Conservation (phyloP, 2,888 invertebrate genomes). For the Andrena marginata region DNA sequence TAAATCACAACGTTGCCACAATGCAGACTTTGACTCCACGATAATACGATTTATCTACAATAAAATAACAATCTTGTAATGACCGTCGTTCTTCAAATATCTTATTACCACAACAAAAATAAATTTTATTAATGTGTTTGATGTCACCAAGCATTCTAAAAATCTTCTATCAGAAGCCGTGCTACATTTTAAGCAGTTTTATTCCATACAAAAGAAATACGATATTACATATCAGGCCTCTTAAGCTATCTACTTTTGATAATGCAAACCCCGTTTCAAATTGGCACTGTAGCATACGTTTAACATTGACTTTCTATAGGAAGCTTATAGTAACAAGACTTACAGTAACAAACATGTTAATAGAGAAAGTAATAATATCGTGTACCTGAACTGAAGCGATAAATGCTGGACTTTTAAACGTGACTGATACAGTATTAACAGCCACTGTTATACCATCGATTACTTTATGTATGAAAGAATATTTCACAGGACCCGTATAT, state of each 20-base stretch:
- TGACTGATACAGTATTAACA: conserved; percentile 97
- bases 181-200: not conserved
- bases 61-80: conserved; percentile 7
- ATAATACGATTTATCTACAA: conserved; percentile 91
- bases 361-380: conserved; percentile 65
- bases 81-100: not conserved
- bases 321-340: not conserved
- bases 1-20: conserved; percentile 95
- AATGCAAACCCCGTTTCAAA: no score
- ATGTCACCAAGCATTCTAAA: no score
- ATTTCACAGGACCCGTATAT: conserved; percentile 89
- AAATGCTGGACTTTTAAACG: conserved; percentile 97
- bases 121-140: not conserved
- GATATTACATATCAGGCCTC: no score
- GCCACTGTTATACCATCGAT: conserved; percentile 98
- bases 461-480: conserved; percentile 95
- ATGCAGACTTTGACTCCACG: conserved; percentile 97
- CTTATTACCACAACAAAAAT: not conserved
- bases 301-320: not conserved
- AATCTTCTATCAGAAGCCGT: not conserved
- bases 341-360: not conserved
- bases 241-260: no score
- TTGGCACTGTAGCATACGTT: not conserved
- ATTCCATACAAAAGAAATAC: not conserved
- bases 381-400: conserved; percentile 96